Percentiles rank a stretch among this genome's conserved stretches.
Evolutionary conservation across 2,113 vertebrate genomes (phyloP).

Genomic region (Phodopus roborovskii): DNA sequence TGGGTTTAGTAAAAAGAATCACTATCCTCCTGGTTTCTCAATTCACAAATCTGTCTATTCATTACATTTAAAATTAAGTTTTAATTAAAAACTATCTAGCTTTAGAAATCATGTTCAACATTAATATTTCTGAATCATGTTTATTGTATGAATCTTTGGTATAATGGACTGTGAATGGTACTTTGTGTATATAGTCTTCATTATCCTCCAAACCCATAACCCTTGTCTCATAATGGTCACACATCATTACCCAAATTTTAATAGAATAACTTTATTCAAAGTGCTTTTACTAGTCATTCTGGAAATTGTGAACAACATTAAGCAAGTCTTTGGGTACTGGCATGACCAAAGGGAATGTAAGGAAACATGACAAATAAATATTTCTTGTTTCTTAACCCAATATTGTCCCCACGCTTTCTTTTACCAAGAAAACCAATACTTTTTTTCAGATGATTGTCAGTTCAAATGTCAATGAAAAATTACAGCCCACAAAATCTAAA

Average conservation of each 20-base stretch:
- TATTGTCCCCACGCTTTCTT: background rate
- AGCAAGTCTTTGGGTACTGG: background rate
- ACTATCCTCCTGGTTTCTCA: background rate
- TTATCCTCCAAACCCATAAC: background rate
- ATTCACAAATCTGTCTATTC: background rate
- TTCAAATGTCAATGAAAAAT: background rate
- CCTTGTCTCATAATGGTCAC: background rate
- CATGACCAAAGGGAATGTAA: background rate
- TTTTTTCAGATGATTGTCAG: background rate
- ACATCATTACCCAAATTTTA: background rate
- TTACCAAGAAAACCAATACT: background rate
- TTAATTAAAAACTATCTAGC: background rate
- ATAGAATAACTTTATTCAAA: background rate
- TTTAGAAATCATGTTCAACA: background rate
- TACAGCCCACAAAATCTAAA: background rate
- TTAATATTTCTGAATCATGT: background rate
- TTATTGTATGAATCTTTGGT: background rate
- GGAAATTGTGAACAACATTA: background rate
- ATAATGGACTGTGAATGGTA: background rate
- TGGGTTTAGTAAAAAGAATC: background rate
- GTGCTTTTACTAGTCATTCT: background rate
- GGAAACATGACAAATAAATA: background rate
- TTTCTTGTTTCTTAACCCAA: background rate
- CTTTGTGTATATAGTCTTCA: background rate
- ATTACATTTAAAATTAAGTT: background rate